Evolutionary conservation across 2,113 vertebrate species (phyloP).

Genomic region (Speoplatyrhinus poulsoni): DNA sequence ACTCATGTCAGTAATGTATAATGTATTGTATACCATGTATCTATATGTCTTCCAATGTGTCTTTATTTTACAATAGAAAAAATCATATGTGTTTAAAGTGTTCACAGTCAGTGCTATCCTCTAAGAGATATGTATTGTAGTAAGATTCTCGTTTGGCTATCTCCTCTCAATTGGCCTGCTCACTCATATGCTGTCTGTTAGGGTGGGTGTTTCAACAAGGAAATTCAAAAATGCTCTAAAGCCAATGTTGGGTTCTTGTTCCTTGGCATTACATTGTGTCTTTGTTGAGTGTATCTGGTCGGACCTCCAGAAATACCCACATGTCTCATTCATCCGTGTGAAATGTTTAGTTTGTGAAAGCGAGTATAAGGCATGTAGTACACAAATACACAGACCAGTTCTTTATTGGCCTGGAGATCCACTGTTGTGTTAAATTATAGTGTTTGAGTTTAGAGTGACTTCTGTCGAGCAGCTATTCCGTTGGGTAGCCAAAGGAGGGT

Average conservation of each 20-base stretch:
- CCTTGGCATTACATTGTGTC: background rate
- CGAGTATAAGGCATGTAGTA: background rate
- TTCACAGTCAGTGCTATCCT: too few species aligned
- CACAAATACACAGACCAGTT: background rate
- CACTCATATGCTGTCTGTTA: conserved; percentile 6
- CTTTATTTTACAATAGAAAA: too few species aligned
- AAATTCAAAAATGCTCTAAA: conserved; percentile 4
- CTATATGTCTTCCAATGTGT: too few species aligned
- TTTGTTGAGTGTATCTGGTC: conserved; percentile 8
- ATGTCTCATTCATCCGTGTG: background rate
- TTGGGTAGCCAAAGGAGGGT: too few species aligned
- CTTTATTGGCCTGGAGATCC: too few species aligned
- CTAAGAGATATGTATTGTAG: too few species aligned
- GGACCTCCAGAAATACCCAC: conserved; percentile 1
- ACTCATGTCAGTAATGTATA: too few species aligned
- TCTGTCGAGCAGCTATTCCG: too few species aligned
- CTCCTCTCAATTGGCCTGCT: conserved; percentile 16
- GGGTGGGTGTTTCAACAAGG: conserved; percentile 1
- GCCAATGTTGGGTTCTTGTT: background rate
- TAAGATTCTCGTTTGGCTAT: background rate
- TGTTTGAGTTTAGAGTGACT: too few species aligned
- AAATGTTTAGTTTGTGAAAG: background rate
- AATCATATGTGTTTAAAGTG: too few species aligned
- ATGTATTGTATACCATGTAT: too few species aligned
- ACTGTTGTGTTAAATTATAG: too few species aligned